Evolutionary conservation across 2,888 invertebrate species (phyloP).

Genomic region (Helicoverpa assulta): DNA sequence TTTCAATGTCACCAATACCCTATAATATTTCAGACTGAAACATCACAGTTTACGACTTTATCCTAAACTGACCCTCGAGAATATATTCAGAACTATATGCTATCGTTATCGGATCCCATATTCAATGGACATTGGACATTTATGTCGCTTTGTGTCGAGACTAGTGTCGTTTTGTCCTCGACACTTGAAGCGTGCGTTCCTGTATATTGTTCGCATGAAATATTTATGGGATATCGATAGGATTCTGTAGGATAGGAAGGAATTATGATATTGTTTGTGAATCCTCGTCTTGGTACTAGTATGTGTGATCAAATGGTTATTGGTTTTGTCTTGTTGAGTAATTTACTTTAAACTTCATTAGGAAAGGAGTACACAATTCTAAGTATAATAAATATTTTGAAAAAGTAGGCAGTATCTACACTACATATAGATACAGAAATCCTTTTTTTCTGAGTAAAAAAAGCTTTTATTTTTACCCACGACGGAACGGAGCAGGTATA

Average conservation of each 20-base stretch:
- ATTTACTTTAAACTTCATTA: no score
- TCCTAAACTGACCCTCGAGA: conserved; percentile 27
- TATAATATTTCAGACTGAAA: conserved; percentile 37
- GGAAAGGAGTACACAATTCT: no score
- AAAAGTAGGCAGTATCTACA: no score
- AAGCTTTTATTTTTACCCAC: no score
- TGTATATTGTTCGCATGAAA: conserved; percentile 29
- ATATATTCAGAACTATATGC: conserved; percentile 31
- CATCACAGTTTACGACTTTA: conserved; percentile 40
- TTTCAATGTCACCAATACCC: conserved; percentile 25
- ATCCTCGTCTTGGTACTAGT: conserved; percentile 13
- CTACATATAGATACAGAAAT: no score
- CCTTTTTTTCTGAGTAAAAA: no score
- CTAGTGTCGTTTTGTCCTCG: conserved; percentile 25
- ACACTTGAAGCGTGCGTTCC: conserved; percentile 29
- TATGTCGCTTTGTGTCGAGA: conserved; percentile 31
- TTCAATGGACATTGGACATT: conserved; percentile 26
- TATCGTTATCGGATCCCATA: conserved; percentile 42
- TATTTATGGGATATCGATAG: conserved; percentile 10
- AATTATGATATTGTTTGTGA: not conserved
- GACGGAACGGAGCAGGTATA: no score
- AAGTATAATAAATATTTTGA: no score
- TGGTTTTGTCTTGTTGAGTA: not conserved
- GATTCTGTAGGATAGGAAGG: not conserved
- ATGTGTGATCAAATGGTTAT: not conserved